Percentiles rank a stretch among this genome's conserved stretches.
Conservation (phyloP, 2,888 invertebrate genomes). For the Galerucella nymphaeae region DNA sequence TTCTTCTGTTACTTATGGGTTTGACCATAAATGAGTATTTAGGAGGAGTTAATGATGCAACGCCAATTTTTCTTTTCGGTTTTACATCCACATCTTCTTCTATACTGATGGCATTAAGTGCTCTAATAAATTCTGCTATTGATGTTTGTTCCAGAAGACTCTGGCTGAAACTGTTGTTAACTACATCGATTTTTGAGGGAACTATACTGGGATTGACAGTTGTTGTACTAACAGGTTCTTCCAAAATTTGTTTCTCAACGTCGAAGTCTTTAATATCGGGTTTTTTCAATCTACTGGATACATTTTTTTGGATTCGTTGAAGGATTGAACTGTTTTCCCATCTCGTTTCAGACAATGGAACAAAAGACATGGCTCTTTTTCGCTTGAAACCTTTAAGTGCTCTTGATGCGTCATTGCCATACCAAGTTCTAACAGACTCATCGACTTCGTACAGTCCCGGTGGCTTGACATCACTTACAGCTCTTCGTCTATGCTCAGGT, state of each 20-base stretch:
- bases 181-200: conserved; percentile 44
- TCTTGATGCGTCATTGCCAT: conserved; percentile 72
- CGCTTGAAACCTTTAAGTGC: conserved; percentile 68
- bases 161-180: conserved; percentile 61
- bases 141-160: conserved; percentile 84
- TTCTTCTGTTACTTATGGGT: conserved; percentile 50
- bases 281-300: conserved; percentile 44
- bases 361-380: conserved; percentile 45
- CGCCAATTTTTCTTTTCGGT: conserved; percentile 69
- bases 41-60: conserved; percentile 62
- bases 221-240: conserved; percentile 49
- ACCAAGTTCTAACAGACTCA: conserved; percentile 73
- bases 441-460: conserved; percentile 57
- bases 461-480: conserved; percentile 70
- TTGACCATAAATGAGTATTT: conserved; percentile 44
- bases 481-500: conserved; percentile 67
- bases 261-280: conserved; percentile 48
- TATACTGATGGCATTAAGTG: conserved; percentile 74
- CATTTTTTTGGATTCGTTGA: conserved; percentile 42
- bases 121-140: conserved; percentile 83
- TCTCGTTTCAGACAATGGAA: conserved; percentile 18
- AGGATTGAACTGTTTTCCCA: conserved; percentile 30
- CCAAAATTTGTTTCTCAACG: conserved; percentile 54
- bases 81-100: conserved; percentile 51
- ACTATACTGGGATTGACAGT: conserved; percentile 66